Base-by-base conservation (phyloP, 1,140 invertebrate species). In the Hycleus phaleratus region DNA sequence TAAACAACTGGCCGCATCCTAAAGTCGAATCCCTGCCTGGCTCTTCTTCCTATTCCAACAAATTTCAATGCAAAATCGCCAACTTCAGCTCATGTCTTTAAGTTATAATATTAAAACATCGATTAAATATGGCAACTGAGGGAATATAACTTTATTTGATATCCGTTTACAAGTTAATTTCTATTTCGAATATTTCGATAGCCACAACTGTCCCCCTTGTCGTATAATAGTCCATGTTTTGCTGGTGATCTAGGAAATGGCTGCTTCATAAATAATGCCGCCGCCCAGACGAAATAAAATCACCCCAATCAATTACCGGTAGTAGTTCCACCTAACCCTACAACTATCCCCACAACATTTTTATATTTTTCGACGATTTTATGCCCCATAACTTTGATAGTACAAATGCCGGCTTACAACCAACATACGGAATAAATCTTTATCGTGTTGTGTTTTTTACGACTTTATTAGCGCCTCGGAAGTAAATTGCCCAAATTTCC, bases 231-330 rank as follows among this genome's bases (percentile, higher is more conserved):
- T 63, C 46, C 56, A 60, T 64, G 64, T 64, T 64, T 61, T 60
- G 56, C 43, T 48, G 59, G 59, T 64, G 63, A 67, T 65, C 63
- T 62, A 58, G 64, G 64, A 68, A 68, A 68, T 68, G 66, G 62
- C 52, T 60, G 61, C 48, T 62, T 62, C 64, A 68, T 68, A 68
- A 68, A 68, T 68, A 66, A 66, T 64, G 64, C 57, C 61, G 59
- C 55, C 44, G 48, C 51, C 26, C 26, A 38, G 24, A 43, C 56
- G 42, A 51, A 58, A 58, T 58, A 58, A 46, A 58, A 56, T 56
- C 54, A 45, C 46, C 32, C 46, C 54, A 56, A 56, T 56, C 45
- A 56, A 56, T 56, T 48, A 56, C 46, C 9, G 26, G 4, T 42
- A 26, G 49, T 18, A 32, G 32, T 32, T 32, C 32, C 32, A 32